Conservation (phyloP, 2,888 invertebrate species). For the Orthosia cruda region DNA sequence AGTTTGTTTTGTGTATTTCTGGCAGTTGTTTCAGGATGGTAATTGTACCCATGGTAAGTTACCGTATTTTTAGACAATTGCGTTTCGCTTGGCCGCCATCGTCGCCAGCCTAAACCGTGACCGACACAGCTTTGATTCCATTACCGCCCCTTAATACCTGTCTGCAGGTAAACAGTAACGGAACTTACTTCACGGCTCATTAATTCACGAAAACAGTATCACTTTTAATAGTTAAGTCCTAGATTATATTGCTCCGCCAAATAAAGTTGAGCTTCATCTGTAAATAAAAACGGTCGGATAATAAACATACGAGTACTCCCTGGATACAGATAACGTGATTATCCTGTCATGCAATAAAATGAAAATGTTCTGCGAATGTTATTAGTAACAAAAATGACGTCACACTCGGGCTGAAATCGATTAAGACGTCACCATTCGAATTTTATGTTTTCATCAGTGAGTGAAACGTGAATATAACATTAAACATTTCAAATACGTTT, state of each 20-base stretch:
- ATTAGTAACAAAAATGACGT: slow-evolving; percentile 38
- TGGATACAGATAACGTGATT: background rate
- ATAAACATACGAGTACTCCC: slow-evolving; percentile 10
- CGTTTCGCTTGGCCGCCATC: slow-evolving; percentile 70
- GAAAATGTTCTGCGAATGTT: slow-evolving; percentile 15
- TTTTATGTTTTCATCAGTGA: slow-evolving; percentile 14
- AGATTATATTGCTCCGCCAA: background rate
- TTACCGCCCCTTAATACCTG: slow-evolving; percentile 47
- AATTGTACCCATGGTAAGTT: slow-evolving; percentile 57
- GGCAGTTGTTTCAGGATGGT: slow-evolving; percentile 44
- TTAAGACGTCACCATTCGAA: slow-evolving; percentile 41
- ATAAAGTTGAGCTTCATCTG: background rate
- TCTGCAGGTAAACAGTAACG: slow-evolving; percentile 24
- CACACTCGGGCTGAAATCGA: slow-evolving; percentile 29
- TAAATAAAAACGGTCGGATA: slow-evolving; percentile 7
- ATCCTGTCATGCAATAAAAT: background rate
- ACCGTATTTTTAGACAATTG: slow-evolving; percentile 76
- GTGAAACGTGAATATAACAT: slow-evolving; percentile 18
- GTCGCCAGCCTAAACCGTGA: slow-evolving; percentile 65
- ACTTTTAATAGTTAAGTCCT: background rate
- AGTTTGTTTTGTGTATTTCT: slow-evolving; percentile 28
- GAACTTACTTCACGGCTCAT: slow-evolving; percentile 14
- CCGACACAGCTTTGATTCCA: slow-evolving; percentile 60
- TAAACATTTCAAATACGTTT: slow-evolving; percentile 9
- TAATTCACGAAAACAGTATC: background rate